These are phyloP conservation scores for Darevskia mixta DNA, from an alignment of 2,797 vertebrate species.

Conservation along the genomic window DNA sequence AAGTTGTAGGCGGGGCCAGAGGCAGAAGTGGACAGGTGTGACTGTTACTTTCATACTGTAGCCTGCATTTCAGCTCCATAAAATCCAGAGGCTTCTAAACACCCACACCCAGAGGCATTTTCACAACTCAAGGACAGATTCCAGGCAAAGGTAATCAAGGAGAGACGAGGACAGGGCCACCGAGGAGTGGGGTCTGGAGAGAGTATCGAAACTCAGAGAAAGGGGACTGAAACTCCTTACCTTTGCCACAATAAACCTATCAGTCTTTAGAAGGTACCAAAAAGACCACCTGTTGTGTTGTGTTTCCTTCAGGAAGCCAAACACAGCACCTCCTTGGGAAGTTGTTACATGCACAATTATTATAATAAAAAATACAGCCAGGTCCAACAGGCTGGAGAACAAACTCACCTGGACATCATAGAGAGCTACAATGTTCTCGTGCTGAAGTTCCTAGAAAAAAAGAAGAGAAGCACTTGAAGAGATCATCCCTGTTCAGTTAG, in stretches of 20 bases:
- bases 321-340: neutral
- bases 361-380: neutral
- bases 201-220: too few species aligned
- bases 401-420: constrained; percentile 95
- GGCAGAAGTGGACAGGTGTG: neutral
- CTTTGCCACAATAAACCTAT: too few species aligned
- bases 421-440: constrained; percentile 98
- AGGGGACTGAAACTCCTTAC: too few species aligned
- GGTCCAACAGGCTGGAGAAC: constrained; percentile 24
- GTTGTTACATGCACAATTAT: neutral
- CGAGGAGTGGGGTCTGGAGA: too few species aligned
- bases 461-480: constrained; percentile 49
- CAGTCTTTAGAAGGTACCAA: too few species aligned
- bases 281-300: neutral
- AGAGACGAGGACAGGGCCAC: too few species aligned
- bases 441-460: constrained; percentile 92
- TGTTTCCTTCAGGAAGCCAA: neutral
- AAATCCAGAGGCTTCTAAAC: too few species aligned
- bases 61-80: too few species aligned
- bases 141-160: too few species aligned
- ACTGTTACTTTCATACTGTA: too few species aligned
- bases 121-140: too few species aligned
- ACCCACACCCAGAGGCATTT: too few species aligned
- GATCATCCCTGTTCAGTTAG: neutral
- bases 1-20: neutral